Percentiles rank a stretch among this genome's conserved stretches.
phyloP scores from a whole-genome alignment of 2,113 vertebrate genomes.

The Oryzias celebensis region DNA sequence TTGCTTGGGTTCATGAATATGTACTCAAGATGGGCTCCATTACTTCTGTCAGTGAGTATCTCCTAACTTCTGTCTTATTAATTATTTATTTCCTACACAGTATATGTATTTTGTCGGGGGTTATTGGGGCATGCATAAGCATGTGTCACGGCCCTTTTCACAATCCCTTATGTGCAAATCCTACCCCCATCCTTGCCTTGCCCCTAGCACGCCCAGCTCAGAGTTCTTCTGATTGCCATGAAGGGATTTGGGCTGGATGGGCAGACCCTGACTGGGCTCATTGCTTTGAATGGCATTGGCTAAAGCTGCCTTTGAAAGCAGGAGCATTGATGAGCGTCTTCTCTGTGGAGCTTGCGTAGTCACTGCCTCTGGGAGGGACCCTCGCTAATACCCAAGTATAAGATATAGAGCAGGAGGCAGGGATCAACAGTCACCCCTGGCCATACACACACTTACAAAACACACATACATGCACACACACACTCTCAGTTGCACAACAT shows the following conservation, averaged over 20 bases:
- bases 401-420: conserved; percentile 70
- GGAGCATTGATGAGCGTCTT: conserved; percentile 72
- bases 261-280: conserved; percentile 76
- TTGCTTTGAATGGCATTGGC: conserved; percentile 76
- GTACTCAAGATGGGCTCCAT: conserved; percentile 41
- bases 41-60: conserved; percentile 46
- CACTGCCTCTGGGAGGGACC: conserved; percentile 75
- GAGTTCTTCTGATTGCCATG: conserved; percentile 77
- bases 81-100: conserved; percentile 63
- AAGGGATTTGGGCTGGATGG: conserved; percentile 81
- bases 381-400: conserved; percentile 71
- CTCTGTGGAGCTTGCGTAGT: conserved; percentile 71
- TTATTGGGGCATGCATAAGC: conserved; percentile 79
- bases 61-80: conserved; percentile 42
- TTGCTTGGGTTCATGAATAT: conserved; percentile 38
- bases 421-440: conserved; percentile 73
- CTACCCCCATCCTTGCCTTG: conserved; percentile 69
- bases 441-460: conserved; percentile 47
- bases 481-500: conserved; percentile 47
- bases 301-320: conserved; percentile 78
- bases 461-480: conserved; percentile 35
- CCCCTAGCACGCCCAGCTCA: conserved; percentile 74
- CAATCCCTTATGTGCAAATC: conserved; percentile 76
- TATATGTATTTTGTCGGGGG: conserved; percentile 70
- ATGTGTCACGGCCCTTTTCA: conserved; percentile 79